A percentile compares a stretch with the other conserved stretches of the same genome.
Conservation (phyloP, 2,113 vertebrate species). For the Hiodon alosoides region DNA sequence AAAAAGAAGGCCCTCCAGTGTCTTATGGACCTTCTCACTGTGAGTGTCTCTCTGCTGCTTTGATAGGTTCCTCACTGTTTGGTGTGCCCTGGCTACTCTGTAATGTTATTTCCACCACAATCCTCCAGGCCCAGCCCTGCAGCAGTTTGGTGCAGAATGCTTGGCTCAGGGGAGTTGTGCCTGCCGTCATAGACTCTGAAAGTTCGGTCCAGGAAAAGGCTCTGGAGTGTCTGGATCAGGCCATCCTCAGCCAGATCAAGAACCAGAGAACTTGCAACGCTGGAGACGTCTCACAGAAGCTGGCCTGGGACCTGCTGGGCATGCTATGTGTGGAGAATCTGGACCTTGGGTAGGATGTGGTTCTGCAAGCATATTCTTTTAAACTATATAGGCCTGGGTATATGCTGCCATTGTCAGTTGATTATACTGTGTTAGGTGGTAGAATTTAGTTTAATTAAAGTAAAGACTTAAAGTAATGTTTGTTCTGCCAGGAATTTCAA, state of each 20-base stretch:
- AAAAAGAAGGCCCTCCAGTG: slow-evolving; percentile 84
- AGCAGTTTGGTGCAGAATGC: slow-evolving; percentile 69
- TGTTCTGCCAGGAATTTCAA: no score
- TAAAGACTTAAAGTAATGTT: no score
- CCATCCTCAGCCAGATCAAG: slow-evolving; percentile 74
- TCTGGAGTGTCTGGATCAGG: slow-evolving; percentile 76
- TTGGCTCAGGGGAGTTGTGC: slow-evolving; percentile 77
- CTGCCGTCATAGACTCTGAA: slow-evolving; percentile 74
- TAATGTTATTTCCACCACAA: neutral
- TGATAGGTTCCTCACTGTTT: neutral
- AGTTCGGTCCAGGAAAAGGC: slow-evolving; percentile 82
- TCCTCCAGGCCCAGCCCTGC: slow-evolving; percentile 60
- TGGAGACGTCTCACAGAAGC: slow-evolving; percentile 56
- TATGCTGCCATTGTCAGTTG: neutral
- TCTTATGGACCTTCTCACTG: slow-evolving; percentile 78
- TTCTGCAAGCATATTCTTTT: neutral
- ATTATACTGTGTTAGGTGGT: no score
- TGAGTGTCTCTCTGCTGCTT: slow-evolving; percentile 50
- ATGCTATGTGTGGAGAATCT: slow-evolving; percentile 70
- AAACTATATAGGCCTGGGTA: neutral
- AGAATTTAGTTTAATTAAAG: no score
- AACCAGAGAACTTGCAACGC: slow-evolving; percentile 36
- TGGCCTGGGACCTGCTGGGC: slow-evolving; percentile 79
- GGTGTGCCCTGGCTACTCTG: neutral
- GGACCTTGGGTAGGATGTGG: slow-evolving; percentile 66